Evolutionary conservation across 1,140 invertebrate genomes (phyloP).

Genomic region (Drosophila jambulina): DNA sequence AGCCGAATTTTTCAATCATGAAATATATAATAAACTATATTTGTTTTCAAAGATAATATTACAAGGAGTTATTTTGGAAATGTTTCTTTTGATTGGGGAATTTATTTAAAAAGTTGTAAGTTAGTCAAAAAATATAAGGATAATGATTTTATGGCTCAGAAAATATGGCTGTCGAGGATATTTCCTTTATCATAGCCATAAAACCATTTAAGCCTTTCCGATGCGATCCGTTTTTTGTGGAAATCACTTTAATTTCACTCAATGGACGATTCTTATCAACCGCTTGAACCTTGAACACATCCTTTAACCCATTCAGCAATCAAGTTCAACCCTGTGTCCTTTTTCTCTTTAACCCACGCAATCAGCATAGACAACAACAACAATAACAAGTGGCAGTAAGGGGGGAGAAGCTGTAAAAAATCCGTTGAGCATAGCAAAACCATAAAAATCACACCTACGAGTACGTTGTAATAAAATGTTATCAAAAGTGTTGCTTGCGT

Average conservation of each 20-base stretch:
- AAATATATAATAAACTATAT: neutral
- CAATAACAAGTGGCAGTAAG: slow-evolving; percentile 3
- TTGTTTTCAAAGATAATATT: no score
- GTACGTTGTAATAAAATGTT: slow-evolving; percentile 84
- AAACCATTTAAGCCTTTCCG: slow-evolving; percentile 6
- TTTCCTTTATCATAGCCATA: slow-evolving; percentile 3
- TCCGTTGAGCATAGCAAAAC: slow-evolving; percentile 80
- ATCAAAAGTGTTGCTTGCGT: slow-evolving; percentile 80
- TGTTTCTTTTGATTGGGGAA: no score
- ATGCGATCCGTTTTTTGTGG: neutral
- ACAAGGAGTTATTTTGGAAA: no score
- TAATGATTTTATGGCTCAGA: slow-evolving; percentile 22
- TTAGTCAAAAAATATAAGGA: neutral
- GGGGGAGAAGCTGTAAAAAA: slow-evolving; percentile 53
- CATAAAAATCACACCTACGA: slow-evolving; percentile 84
- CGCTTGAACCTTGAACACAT: slow-evolving; percentile 38
- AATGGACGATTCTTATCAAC: slow-evolving; percentile 49
- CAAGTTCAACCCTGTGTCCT: slow-evolving; percentile 39
- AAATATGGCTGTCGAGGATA: neutral
- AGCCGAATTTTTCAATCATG: neutral
- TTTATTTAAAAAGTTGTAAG: no score
- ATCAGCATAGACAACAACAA: slow-evolving; percentile 75
- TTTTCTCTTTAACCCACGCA: slow-evolving; percentile 38
- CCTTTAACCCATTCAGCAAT: slow-evolving; percentile 27
- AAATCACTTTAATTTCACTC: slow-evolving; percentile 57